Conservation (phyloP, 2,797 vertebrate species). For the Intellagama lesueurii region DNA sequence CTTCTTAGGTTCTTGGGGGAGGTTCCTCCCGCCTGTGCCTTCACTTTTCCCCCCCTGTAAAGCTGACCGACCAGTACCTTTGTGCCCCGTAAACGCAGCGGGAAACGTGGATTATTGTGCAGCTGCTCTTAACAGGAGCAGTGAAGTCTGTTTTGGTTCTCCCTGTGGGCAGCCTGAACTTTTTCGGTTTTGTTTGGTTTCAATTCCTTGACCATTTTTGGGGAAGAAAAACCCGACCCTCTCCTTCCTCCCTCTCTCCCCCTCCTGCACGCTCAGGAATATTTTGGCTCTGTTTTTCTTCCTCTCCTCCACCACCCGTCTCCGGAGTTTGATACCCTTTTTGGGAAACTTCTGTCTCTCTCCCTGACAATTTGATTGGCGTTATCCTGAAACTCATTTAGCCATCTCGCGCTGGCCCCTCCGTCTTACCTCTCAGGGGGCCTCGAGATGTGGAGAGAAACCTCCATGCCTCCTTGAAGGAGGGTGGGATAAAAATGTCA, state of each 20-base stretch:
- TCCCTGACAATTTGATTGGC: too few species aligned
- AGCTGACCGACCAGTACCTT: neutral
- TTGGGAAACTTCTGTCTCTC: neutral
- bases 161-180: conserved; percentile 40
- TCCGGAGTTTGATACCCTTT: conserved; percentile 60
- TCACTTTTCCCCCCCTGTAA: too few species aligned
- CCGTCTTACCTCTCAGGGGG: too few species aligned
- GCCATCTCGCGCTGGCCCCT: too few species aligned
- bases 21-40: too few species aligned
- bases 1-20: too few species aligned
- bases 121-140: fast-evolving
- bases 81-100: neutral
- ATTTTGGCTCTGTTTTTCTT: conserved; percentile 24
- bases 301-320: neutral
- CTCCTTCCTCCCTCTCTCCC: neutral
- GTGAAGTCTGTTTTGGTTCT: conserved; percentile 48
- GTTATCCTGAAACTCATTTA: too few species aligned
- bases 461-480: too few species aligned
- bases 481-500: too few species aligned
- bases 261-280: neutral
- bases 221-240: conserved; percentile 49
- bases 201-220: conserved; percentile 75
- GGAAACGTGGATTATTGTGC: neutral
- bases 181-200: conserved; percentile 44
- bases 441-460: too few species aligned